Conservation (phyloP, 2,888 invertebrate species). For the Cremastinae sp. region DNA sequence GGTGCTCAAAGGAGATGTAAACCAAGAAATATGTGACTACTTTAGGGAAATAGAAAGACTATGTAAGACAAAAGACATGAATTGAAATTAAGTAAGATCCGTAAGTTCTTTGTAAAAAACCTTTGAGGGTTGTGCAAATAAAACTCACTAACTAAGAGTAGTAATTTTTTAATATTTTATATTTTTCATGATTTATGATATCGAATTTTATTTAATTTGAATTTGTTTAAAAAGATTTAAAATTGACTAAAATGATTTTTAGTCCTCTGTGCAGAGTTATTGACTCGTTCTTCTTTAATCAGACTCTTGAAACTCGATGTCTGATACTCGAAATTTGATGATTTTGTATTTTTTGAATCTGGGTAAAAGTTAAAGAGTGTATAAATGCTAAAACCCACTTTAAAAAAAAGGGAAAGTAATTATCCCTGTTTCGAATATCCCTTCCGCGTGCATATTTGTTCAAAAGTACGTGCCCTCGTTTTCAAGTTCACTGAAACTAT, state of each 20-base stretch:
- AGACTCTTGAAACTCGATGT: constrained; percentile 10
- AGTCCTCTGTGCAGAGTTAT: constrained; percentile 8
- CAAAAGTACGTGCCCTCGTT: neutral
- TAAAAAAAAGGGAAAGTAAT: constrained; percentile 32
- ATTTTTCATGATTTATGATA: too few relatives aligned
- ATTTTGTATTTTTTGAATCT: neutral
- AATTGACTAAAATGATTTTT: constrained; percentile 16
- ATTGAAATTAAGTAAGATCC: too few relatives aligned
- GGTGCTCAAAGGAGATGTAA: too few relatives aligned
- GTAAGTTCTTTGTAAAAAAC: too few relatives aligned
- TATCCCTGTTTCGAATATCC: neutral
- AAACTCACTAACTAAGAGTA: too few relatives aligned
- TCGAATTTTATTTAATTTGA: too few relatives aligned
- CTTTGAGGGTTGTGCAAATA: too few relatives aligned
- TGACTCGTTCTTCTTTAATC: constrained; percentile 11
- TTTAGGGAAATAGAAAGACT: too few relatives aligned
- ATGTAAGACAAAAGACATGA: too few relatives aligned
- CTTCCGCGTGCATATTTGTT: neutral
- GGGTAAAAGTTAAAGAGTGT: neutral
- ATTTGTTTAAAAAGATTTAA: constrained; percentile 6
- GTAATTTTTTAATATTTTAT: too few relatives aligned
- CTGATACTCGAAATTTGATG: neutral
- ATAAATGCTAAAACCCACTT: neutral
- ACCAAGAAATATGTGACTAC: too few relatives aligned
- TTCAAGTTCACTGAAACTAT: neutral